phyloP scores from a whole-genome alignment of 2,888 invertebrate genomes.

The Esperia sulphurella region DNA sequence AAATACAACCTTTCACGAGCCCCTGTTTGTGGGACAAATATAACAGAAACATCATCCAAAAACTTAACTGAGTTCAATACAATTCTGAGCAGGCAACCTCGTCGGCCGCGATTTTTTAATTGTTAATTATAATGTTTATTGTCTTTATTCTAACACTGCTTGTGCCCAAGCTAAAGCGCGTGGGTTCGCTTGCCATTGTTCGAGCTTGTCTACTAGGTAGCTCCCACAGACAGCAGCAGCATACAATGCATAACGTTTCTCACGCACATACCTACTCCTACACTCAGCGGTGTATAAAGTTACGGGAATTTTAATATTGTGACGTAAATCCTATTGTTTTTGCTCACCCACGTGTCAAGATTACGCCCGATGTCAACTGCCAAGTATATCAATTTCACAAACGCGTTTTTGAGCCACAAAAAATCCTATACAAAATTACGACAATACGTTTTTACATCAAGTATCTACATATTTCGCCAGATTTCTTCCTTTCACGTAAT shows the following conservation, averaged over 20 bases:
- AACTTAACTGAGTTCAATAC: background rate
- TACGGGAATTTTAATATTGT: constrained; percentile 37
- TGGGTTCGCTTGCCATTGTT: constrained; percentile 17
- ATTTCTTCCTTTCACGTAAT: background rate
- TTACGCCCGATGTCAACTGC: constrained; percentile 19
- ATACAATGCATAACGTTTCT: constrained; percentile 54
- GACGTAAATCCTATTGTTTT: constrained; percentile 46
- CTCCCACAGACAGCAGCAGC: constrained; percentile 32
- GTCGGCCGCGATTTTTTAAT: constrained; percentile 8
- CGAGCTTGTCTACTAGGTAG: constrained; percentile 14
- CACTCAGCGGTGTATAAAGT: constrained; percentile 11
- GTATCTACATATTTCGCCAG: background rate
- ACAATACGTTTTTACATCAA: background rate
- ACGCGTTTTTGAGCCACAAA: constrained; percentile 1
- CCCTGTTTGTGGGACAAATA: background rate
- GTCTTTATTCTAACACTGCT: constrained; percentile 14
- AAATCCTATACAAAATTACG: background rate
- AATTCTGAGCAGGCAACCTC: constrained; percentile 8
- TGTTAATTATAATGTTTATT: constrained; percentile 19
- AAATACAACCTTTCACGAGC: too few species aligned
- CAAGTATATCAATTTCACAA: constrained; percentile 20
- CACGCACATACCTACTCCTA: constrained; percentile 32
- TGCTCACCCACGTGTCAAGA: constrained; percentile 38
- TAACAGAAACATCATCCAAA: background rate
- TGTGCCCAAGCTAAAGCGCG: constrained; percentile 11